Conservation (phyloP, 2,888 invertebrate genomes). For the Mythimna loreyi region DNA sequence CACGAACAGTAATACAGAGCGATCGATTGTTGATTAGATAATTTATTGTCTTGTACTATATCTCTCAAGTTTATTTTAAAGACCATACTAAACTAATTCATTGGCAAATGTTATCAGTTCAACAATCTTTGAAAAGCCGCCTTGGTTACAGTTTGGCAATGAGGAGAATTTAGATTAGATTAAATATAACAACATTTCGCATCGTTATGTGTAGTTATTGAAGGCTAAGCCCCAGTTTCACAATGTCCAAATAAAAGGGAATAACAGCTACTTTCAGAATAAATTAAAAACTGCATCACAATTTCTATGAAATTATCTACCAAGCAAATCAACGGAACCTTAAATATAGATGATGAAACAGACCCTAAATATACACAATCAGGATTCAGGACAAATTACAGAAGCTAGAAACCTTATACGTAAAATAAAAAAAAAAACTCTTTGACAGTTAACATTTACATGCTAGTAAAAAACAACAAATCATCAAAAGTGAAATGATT, state of each 20-base stretch:
- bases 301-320: too few relatives aligned
- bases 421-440: constrained; percentile 1
- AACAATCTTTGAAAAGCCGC: not conserved
- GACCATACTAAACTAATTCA: not conserved
- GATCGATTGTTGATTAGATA: not conserved
- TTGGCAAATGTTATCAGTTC: not conserved
- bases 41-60: not conserved
- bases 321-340: too few relatives aligned
- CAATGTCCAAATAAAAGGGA: too few relatives aligned
- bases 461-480: not conserved
- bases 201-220: not conserved
- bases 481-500: not conserved
- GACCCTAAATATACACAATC: not conserved
- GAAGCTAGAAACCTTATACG: not conserved
- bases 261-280: too few relatives aligned
- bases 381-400: not conserved
- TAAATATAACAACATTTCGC: constrained; percentile 20
- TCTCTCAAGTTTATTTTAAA: not conserved
- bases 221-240: too few relatives aligned
- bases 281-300: too few relatives aligned
- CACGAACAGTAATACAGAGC: not conserved
- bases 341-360: too few relatives aligned
- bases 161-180: not conserved
- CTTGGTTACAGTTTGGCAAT: not conserved
- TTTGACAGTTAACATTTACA: not conserved